phyloP scores from a whole-genome alignment of 2,797 vertebrate genomes.

The Micropoecilia bifurca region DNA sequence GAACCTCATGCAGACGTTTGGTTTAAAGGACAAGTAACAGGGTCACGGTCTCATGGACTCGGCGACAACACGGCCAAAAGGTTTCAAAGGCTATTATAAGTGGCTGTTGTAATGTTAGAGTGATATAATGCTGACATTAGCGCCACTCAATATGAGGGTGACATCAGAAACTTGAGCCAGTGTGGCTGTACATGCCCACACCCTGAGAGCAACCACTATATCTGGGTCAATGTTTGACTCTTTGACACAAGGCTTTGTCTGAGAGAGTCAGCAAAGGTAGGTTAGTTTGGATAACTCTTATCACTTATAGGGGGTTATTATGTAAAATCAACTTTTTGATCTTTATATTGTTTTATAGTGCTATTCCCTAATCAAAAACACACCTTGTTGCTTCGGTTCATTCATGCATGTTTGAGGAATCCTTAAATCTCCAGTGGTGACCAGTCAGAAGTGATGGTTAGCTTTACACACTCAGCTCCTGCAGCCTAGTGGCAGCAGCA shows the following conservation, averaged over 20 bases:
- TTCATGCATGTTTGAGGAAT: too few species aligned
- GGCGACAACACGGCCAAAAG: conserved; percentile 53
- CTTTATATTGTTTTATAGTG: too few species aligned
- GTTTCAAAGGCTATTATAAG: conserved; percentile 80
- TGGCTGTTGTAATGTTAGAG: conserved; percentile 57
- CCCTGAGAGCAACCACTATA: conserved; percentile 19
- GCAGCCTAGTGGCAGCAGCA: too few species aligned
- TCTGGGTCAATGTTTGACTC: conserved; percentile 18
- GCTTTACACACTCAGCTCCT: too few species aligned
- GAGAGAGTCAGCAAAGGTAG: neutral
- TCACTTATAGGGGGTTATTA: too few species aligned
- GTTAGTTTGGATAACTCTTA: neutral
- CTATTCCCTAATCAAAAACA: too few species aligned
- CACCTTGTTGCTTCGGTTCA: too few species aligned
- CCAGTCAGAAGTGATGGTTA: too few species aligned
- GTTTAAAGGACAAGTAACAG: conserved; percentile 25
- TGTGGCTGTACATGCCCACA: neutral
- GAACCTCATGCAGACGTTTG: conserved; percentile 65
- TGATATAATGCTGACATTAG: conserved; percentile 29
- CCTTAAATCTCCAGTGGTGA: too few species aligned
- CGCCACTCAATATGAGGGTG: conserved; percentile 30
- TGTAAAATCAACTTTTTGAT: too few species aligned
- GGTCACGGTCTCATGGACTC: conserved; percentile 43
- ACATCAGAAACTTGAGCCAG: conserved; percentile 51
- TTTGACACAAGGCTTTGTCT: conserved; percentile 22